phyloP scores from a whole-genome alignment of 2,113 vertebrate species.

The Orientallactaga bullata region DNA sequence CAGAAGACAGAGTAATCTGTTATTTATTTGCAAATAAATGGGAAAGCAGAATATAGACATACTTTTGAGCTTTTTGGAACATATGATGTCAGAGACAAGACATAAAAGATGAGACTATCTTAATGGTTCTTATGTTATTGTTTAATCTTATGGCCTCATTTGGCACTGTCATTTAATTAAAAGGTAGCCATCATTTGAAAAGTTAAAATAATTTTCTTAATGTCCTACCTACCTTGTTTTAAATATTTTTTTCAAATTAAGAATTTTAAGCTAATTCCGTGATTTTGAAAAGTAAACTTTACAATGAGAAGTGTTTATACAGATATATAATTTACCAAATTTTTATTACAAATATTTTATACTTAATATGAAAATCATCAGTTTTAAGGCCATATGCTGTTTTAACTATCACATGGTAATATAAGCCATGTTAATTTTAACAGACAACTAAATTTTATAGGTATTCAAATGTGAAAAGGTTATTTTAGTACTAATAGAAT shows the following conservation, averaged over 20 bases:
- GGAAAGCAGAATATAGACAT: background rate
- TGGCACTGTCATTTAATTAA: background rate
- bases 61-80: background rate
- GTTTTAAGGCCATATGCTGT: background rate
- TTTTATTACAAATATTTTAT: background rate
- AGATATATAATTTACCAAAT: background rate
- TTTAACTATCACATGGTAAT: background rate
- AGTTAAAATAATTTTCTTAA: constrained; percentile 20
- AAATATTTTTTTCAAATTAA: constrained; percentile 14
- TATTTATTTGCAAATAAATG: background rate
- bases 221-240: background rate
- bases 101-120: background rate
- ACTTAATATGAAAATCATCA: background rate
- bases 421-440: background rate
- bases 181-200: background rate
- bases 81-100: background rate
- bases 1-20: background rate
- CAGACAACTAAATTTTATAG: background rate
- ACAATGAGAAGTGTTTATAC: background rate
- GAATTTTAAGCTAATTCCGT: background rate
- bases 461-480: background rate
- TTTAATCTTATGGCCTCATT: background rate
- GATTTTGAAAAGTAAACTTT: background rate
- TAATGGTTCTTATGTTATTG: background rate
- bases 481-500: background rate